Conservation (phyloP, 2,888 invertebrate genomes). For the Spialia ferax region DNA sequence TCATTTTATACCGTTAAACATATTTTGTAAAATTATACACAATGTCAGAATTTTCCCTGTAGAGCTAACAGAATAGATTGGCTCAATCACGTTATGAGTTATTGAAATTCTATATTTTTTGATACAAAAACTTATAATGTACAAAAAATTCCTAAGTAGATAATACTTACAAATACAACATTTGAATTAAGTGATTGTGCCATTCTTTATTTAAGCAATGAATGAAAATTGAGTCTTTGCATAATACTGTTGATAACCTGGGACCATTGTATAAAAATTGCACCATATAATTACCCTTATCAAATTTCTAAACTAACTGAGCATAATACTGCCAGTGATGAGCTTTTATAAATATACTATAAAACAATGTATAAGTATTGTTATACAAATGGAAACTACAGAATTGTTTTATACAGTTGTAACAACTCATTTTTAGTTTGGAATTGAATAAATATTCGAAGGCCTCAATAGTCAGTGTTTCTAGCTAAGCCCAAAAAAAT, state of each 20-base stretch:
- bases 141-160: neutral
- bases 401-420: neutral
- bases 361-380: neutral
- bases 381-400: neutral
- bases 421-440: neutral
- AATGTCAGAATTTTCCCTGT: neutral
- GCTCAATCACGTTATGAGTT: constrained; percentile 11
- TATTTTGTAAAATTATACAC: constrained; percentile 15
- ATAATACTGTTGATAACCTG: constrained; percentile 9
- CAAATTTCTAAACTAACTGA: neutral
- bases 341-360: neutral
- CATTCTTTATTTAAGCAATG: constrained; percentile 9
- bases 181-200: constrained; percentile 15
- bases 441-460: neutral
- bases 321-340: constrained; percentile 2
- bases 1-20: neutral
- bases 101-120: neutral
- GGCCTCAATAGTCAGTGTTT: neutral
- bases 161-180: neutral
- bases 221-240: constrained; percentile 5
- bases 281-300: neutral
- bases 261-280: constrained; percentile 6
- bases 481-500: too few species aligned
- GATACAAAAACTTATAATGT: neutral
- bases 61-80: neutral